Percentiles rank a stretch among this genome's conserved stretches.
These are phyloP conservation scores for Bombus breviceps DNA, from an alignment of 1,140 invertebrate species.

Conservation along the genomic window DNA sequence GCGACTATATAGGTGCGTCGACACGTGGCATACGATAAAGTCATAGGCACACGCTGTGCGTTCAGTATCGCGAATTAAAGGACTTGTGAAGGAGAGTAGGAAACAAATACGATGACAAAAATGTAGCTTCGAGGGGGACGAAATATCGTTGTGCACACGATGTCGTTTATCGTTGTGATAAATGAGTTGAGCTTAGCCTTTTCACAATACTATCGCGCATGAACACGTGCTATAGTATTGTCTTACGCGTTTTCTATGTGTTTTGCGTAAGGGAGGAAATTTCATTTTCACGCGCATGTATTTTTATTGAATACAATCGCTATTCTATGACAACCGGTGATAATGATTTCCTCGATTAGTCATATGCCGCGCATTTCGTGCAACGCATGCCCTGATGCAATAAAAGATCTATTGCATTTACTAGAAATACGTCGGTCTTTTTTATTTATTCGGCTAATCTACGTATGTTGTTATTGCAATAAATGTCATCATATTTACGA, in stretches of 20 bases:
- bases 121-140: neutral
- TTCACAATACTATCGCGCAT: neutral
- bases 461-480: neutral
- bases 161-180: neutral
- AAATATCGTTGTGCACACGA: neutral
- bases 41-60: neutral
- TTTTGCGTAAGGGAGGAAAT: constrained; percentile 17
- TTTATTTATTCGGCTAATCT: neutral
- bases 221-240: neutral
- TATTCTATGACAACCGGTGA: constrained; percentile 4
- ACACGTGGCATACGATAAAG: constrained; percentile 41
- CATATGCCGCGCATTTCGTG: neutral
- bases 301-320: constrained; percentile 19
- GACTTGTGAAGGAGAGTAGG: neutral
- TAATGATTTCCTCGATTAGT: constrained; percentile 26
- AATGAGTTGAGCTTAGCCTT: neutral
- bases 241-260: neutral
- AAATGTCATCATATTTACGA: neutral
- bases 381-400: neutral
- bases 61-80: constrained; percentile 25
- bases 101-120: constrained; percentile 14
- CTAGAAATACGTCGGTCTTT: neutral
- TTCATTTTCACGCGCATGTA: neutral
- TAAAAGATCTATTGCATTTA: neutral
- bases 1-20: neutral